A percentile compares a stretch with the other conserved stretches of the same genome.
Conservation (phyloP, 2,797 vertebrate species). For the Spinus pinus region DNA sequence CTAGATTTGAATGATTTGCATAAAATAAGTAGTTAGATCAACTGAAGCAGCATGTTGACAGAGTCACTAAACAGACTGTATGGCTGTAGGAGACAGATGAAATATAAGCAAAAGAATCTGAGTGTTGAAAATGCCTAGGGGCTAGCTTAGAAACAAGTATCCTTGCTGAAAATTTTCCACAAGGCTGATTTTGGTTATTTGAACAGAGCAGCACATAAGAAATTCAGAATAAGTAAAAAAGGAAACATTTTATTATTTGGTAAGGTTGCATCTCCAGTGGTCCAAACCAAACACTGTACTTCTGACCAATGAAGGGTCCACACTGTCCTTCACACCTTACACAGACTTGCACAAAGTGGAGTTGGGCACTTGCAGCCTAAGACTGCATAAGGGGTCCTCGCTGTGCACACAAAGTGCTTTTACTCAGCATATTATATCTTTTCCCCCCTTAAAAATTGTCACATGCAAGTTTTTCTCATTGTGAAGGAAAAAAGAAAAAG, state of each 20-base stretch:
- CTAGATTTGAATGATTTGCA: not conserved
- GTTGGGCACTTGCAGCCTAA: fast-evolving
- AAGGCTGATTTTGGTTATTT: not conserved
- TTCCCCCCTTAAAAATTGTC: not conserved
- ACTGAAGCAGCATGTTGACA: not conserved
- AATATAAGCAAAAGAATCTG: not conserved
- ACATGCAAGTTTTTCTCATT: not conserved
- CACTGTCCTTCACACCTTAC: not conserved
- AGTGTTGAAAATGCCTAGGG: not conserved
- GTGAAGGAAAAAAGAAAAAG: not conserved
- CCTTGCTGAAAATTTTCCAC: not conserved
- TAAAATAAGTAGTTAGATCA: not conserved
- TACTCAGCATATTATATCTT: not conserved
- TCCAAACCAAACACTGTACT: not conserved
- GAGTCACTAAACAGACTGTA: not conserved
- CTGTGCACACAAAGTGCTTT: not conserved
- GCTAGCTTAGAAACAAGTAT: not conserved
- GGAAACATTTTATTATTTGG: not conserved
- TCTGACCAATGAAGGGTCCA: not conserved
- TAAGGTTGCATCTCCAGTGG: not conserved
- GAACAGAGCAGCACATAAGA: not conserved
- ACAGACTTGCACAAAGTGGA: not conserved
- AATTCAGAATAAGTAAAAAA: not conserved
- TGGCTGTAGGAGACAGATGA: not conserved
- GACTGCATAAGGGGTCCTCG: not conserved